Conservation (phyloP, 2,888 invertebrate genomes). For the Nomada hirtipes region DNA sequence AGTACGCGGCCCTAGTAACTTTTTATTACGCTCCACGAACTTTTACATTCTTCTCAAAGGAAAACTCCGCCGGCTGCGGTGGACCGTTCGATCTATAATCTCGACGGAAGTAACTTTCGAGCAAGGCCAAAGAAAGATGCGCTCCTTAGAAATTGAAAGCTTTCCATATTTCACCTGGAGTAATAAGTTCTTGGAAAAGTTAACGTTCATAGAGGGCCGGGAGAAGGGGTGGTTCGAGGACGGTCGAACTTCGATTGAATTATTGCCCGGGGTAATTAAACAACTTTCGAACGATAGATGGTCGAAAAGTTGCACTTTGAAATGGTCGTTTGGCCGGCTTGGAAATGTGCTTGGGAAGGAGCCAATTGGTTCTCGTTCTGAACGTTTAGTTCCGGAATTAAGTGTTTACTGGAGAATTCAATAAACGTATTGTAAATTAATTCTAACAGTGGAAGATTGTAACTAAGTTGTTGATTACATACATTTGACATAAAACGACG, state of each 20-base stretch:
- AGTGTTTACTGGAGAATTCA: background rate
- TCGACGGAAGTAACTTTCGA: conserved; percentile 30
- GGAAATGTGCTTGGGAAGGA: too few relatives aligned
- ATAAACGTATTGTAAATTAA: background rate
- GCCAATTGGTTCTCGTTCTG: background rate
- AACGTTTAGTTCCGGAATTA: background rate
- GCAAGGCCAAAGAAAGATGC: conserved; percentile 1
- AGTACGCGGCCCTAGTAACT: conserved; percentile 32
- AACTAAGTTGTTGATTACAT: too few relatives aligned
- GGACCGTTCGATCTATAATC: conserved; percentile 56
- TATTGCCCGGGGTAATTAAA: background rate
- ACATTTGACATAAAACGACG: too few relatives aligned
- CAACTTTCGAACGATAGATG: background rate
- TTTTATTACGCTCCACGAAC: conserved; percentile 64
- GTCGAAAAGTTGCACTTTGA: background rate
- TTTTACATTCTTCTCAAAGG: conserved; percentile 48
- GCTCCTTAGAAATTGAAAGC: conserved; percentile 35
- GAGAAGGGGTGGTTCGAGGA: background rate
- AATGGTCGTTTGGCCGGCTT: background rate
- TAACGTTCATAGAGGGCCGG: conserved; percentile 5
- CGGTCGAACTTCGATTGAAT: conserved; percentile 9
- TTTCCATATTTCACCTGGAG: conserved; percentile 20
- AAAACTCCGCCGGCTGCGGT: conserved; percentile 26
- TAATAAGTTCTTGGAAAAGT: conserved; percentile 31
- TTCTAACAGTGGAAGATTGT: too few relatives aligned